A percentile compares a stretch with the other conserved stretches of the same genome.
Evolutionary conservation across 2,888 invertebrate species (phyloP).

Genomic region (Osmoderma eremita): DNA sequence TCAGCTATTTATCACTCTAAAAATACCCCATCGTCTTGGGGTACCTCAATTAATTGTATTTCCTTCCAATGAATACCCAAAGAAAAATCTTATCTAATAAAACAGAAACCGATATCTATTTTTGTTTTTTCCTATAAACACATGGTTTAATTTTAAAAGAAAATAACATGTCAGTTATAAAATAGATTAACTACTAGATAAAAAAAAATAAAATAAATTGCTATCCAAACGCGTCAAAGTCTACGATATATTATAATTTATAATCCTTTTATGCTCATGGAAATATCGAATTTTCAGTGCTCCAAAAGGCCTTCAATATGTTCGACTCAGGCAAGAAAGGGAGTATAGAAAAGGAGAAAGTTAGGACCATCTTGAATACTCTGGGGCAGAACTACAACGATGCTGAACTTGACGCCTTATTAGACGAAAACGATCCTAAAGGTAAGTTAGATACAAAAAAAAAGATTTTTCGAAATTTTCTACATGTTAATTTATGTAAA

Average conservation of each 20-base stretch:
- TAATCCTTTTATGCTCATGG: too few species aligned
- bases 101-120: too few species aligned
- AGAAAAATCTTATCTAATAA: not conserved
- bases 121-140: too few species aligned
- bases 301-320: conserved; percentile 84
- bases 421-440: conserved; percentile 82
- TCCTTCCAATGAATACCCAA: too few species aligned
- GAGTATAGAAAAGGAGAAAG: conserved; percentile 82
- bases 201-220: not conserved
- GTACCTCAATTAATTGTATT: too few species aligned
- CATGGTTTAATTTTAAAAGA: too few species aligned
- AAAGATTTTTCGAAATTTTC: too few species aligned
- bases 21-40: not conserved
- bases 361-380: conserved; percentile 81
- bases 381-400: conserved; percentile 84
- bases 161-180: too few species aligned
- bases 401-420: conserved; percentile 78
- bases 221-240: too few species aligned
- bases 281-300: conserved; percentile 71
- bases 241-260: too few species aligned
- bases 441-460: conserved; percentile 65
- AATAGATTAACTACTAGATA: too few species aligned
- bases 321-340: conserved; percentile 84
- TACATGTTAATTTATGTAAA: too few species aligned
- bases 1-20: not conserved